Percentiles rank a stretch among this genome's conserved stretches.
phyloP scores from a whole-genome alignment of 1,140 invertebrate species.

The Drosophila bocqueti region DNA sequence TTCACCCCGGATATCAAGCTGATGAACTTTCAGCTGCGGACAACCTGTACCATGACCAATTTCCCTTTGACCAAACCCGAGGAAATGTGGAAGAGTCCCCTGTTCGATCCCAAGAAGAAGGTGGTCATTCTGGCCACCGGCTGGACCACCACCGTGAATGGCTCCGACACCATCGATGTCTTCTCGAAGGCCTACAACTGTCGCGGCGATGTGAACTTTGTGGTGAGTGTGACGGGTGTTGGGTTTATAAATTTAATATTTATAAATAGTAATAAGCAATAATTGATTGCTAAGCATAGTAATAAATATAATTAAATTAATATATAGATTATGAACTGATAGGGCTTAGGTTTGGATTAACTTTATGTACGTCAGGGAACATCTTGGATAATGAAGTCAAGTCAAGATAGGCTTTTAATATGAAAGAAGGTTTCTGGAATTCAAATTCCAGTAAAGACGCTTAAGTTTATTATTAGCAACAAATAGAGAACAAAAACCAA shows the following conservation, averaged over 20 bases:
- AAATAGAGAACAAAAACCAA: not conserved
- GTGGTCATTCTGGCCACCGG: slow-evolving; percentile 80
- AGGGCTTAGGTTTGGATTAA: no score
- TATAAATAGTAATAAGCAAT: no score
- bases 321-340: no score
- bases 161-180: slow-evolving; percentile 64
- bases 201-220: slow-evolving; percentile 79
- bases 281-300: no score
- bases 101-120: slow-evolving; percentile 70
- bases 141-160: slow-evolving; percentile 79
- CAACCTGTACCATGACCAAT: slow-evolving; percentile 47
- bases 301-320: no score
- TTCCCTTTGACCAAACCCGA: slow-evolving; percentile 59
- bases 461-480: not conserved
- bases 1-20: slow-evolving; percentile 64
- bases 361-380: no score
- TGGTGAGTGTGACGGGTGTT: slow-evolving; percentile 64
- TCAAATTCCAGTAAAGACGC: not conserved
- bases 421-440: no score
- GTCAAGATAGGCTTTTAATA: not conserved
- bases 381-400: no score
- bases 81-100: slow-evolving; percentile 64
- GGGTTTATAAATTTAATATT: no score
- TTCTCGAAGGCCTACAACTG: slow-evolving; percentile 75
- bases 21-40: slow-evolving; percentile 75